A percentile compares a stretch with the other conserved stretches of the same genome.
phyloP scores from a whole-genome alignment of 2,797 vertebrate genomes.

The Arctocebus calabarensis region DNA sequence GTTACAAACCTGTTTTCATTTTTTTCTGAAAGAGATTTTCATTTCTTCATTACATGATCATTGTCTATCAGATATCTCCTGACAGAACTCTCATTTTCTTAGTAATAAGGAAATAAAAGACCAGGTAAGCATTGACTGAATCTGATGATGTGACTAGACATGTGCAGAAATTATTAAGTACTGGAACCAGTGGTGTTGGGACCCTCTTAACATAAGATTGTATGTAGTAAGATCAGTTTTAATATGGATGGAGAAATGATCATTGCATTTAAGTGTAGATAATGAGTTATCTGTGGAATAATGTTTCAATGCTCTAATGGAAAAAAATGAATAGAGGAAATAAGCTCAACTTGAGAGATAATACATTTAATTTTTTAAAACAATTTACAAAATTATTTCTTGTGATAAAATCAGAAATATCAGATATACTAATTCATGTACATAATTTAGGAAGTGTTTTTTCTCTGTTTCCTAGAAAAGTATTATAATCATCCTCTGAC shows the following conservation, averaged over 20 bases:
- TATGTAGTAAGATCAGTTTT: not conserved
- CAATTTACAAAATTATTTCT: not conserved
- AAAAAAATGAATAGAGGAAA: not conserved
- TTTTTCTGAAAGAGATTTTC: not conserved
- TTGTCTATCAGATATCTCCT: not conserved
- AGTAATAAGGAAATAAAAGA: not conserved
- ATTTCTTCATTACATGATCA: not conserved
- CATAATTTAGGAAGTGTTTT: not conserved
- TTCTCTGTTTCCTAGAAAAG: not conserved
- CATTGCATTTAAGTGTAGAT: not conserved
- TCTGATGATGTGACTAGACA: not conserved
- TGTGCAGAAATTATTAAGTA: not conserved
- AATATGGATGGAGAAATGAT: not conserved
- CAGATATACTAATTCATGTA: not conserved
- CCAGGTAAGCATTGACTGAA: not conserved
- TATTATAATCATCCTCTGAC: not conserved
- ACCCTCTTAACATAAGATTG: not conserved
- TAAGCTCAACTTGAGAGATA: not conserved
- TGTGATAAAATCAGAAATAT: not conserved
- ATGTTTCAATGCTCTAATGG: not conserved
- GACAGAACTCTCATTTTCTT: not conserved
- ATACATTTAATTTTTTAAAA: not conserved
- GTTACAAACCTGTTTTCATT: not conserved
- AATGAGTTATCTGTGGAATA: not conserved
- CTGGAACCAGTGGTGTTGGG: not conserved